Conservation (phyloP, 2,797 vertebrate genomes). For the Lepus townsendii region DNA sequence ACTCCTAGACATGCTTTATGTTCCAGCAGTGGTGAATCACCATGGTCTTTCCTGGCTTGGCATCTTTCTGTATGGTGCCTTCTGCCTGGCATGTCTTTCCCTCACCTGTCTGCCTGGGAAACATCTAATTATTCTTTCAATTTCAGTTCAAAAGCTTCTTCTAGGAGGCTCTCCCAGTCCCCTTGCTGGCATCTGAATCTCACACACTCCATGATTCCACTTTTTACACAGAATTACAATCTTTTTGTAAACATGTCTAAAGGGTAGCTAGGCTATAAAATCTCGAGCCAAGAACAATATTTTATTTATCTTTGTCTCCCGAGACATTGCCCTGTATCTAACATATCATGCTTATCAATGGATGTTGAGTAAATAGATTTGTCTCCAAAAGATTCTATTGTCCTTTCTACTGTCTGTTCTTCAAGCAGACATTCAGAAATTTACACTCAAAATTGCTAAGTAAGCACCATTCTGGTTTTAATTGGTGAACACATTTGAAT, state of each 20-base stretch:
- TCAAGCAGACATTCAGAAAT: slow-evolving; percentile 60
- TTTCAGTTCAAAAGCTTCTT: slow-evolving; percentile 58
- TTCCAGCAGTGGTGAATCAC: not conserved
- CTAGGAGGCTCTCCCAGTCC: not conserved
- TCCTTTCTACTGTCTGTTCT: slow-evolving; percentile 62
- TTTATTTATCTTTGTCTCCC: slow-evolving; percentile 73
- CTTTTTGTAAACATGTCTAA: slow-evolving; percentile 53
- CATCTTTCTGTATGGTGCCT: slow-evolving; percentile 48
- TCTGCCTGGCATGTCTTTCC: not conserved
- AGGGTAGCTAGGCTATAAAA: slow-evolving; percentile 68
- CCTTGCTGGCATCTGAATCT: slow-evolving; percentile 48
- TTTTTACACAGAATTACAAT: slow-evolving; percentile 65
- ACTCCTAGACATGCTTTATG: not conserved
- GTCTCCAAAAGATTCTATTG: slow-evolving; percentile 60
- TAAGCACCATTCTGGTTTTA: slow-evolving; percentile 61
- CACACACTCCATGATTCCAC: not conserved
- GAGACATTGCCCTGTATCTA: slow-evolving; percentile 51
- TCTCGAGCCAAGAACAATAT: slow-evolving; percentile 70
- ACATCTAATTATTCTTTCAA: slow-evolving; percentile 61
- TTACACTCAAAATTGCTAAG: slow-evolving; percentile 8
- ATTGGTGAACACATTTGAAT: slow-evolving; percentile 7
- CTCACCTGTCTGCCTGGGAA: slow-evolving; percentile 48
- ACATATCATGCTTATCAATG: slow-evolving; percentile 32
- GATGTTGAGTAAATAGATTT: slow-evolving; percentile 61
- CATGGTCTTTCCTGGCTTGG: not conserved